phyloP scores from a whole-genome alignment of 1,140 invertebrate genomes.

The Drosophila azteca region DNA sequence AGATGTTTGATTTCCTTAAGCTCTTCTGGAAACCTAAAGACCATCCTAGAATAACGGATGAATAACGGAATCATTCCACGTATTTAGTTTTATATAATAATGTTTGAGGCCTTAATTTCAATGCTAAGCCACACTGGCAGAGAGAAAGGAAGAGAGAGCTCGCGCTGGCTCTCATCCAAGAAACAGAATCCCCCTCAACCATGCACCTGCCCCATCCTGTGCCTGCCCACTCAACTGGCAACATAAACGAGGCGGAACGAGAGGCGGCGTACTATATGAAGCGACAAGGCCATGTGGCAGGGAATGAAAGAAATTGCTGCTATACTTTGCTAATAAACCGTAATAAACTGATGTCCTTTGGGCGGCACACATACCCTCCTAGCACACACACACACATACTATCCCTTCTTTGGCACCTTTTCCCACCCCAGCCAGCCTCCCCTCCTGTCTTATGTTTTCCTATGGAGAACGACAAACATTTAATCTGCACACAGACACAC shows the following conservation, averaged over 20 bases:
- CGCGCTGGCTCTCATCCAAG: slow-evolving; percentile 2
- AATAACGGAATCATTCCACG: no score
- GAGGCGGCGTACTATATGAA: no score
- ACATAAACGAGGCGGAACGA: slow-evolving; percentile 9
- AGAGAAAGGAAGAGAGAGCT: neutral
- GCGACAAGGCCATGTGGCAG: slow-evolving; percentile 35
- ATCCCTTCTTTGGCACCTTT: slow-evolving; percentile 5
- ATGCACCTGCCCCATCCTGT: neutral
- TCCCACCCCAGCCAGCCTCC: neutral
- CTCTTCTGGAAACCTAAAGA: no score
- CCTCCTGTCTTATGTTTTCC: slow-evolving; percentile 8
- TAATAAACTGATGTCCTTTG: slow-evolving; percentile 73
- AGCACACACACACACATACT: neutral
- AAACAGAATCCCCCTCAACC: neutral
- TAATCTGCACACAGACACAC: slow-evolving; percentile 70
- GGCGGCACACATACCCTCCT: slow-evolving; percentile 13
- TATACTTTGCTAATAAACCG: slow-evolving; percentile 65
- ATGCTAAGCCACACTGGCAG: neutral
- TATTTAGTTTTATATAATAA: no score
- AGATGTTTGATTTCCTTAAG: no score
- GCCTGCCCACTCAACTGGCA: slow-evolving; percentile 25
- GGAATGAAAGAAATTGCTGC: slow-evolving; percentile 53
- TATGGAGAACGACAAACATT: slow-evolving; percentile 71
- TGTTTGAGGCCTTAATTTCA: no score
- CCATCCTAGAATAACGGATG: no score